phyloP scores from a whole-genome alignment of 2,113 vertebrate species.

The Larimichthys crocea region DNA sequence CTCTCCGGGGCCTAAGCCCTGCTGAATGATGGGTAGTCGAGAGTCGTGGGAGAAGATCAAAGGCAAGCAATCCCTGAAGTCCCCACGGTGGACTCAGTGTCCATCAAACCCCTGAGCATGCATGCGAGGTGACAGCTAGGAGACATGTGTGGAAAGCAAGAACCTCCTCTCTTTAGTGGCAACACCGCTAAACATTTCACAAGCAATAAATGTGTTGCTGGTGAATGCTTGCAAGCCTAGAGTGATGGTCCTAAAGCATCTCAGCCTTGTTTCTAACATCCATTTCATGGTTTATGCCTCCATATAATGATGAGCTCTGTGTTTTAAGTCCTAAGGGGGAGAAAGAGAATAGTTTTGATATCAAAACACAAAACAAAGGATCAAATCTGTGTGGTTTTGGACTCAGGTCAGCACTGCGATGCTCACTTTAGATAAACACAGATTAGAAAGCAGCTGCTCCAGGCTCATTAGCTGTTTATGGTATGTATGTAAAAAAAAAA shows the following conservation, averaged over 20 bases:
- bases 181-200: slow-evolving; percentile 55
- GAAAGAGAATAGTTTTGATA: slow-evolving; percentile 36
- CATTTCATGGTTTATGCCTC: slow-evolving; percentile 73
- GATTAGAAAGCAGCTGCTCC: slow-evolving; percentile 61
- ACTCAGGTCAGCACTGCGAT: slow-evolving; percentile 41
- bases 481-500: slow-evolving; percentile 1
- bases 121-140: slow-evolving; percentile 67
- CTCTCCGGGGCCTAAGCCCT: slow-evolving; percentile 62
- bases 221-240: slow-evolving; percentile 50
- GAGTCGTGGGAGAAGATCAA: slow-evolving; percentile 76
- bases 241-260: slow-evolving; percentile 54
- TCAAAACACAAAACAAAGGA: slow-evolving; percentile 17
- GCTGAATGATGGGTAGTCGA: slow-evolving; percentile 79
- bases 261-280: slow-evolving; percentile 64
- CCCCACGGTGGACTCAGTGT: slow-evolving; percentile 69
- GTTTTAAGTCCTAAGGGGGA: slow-evolving; percentile 46
- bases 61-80: slow-evolving; percentile 66
- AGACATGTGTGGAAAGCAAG: slow-evolving; percentile 56
- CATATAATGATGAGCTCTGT: slow-evolving; percentile 63
- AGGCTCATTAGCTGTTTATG: slow-evolving; percentile 47
- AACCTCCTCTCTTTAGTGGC: slow-evolving; percentile 31
- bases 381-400: slow-evolving; percentile 12
- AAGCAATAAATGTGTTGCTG: slow-evolving; percentile 62
- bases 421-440: slow-evolving; percentile 53
- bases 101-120: slow-evolving; percentile 71